Conservation (phyloP, 2,888 invertebrate species). For the Leptopterna dolabrata region DNA sequence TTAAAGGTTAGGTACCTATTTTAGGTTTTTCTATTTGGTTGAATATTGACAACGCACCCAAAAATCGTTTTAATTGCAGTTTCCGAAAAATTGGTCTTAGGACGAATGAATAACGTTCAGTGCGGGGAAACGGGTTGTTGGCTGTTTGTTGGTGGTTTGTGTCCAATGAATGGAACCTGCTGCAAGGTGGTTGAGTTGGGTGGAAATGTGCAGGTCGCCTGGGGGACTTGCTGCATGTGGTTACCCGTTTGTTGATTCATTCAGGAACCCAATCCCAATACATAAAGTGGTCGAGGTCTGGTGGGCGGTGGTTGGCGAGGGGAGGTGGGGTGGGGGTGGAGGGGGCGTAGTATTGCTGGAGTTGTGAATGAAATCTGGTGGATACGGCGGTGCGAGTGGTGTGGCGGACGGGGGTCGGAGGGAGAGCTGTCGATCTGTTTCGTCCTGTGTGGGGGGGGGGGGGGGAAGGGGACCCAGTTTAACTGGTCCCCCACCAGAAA, state of each 20-base stretch:
- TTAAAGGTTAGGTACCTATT: too few relatives aligned
- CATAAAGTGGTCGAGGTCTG: neutral
- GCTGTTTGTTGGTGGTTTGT: too few relatives aligned
- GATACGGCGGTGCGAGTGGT: neutral
- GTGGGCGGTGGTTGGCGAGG: neutral
- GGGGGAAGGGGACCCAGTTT: conserved; percentile 35
- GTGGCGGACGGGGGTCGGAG: neutral
- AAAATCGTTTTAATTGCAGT: too few relatives aligned
- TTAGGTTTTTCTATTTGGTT: too few relatives aligned
- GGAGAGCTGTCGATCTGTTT: conserved; percentile 9
- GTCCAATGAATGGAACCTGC: neutral
- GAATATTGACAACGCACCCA: too few relatives aligned
- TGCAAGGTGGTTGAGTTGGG: neutral
- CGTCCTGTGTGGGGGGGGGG: neutral
- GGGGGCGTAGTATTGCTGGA: neutral
- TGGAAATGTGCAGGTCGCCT: neutral
- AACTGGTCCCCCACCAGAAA: neutral
- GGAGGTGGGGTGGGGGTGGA: neutral
- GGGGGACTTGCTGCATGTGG: neutral
- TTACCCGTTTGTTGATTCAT: neutral
- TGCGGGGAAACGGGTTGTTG: too few relatives aligned
- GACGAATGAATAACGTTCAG: too few relatives aligned
- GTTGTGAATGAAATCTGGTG: conserved; percentile 21
- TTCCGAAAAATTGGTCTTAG: too few relatives aligned
- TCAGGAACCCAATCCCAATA: neutral